phyloP scores from a whole-genome alignment of 2,888 invertebrate species.

The Spilosoma lubricipeda region DNA sequence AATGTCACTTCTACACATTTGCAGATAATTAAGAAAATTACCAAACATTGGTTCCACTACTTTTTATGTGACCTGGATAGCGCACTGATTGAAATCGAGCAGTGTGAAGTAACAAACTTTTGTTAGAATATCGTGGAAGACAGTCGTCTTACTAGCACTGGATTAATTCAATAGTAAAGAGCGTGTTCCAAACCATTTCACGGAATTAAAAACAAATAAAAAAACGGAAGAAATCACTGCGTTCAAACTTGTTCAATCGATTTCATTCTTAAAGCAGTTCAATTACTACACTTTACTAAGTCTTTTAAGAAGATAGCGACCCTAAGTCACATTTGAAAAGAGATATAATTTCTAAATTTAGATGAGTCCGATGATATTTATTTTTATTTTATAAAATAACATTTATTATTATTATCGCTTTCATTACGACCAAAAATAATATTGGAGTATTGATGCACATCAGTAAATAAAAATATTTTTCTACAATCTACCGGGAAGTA shows the following conservation, averaged over 20 bases:
- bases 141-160: slow-evolving; percentile 60
- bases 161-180: slow-evolving; percentile 71
- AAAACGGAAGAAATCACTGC: slow-evolving; percentile 44
- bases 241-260: not conserved
- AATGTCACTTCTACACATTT: slow-evolving; percentile 23
- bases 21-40: slow-evolving; percentile 53
- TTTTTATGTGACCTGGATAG: slow-evolving; percentile 52
- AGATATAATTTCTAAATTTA: not conserved
- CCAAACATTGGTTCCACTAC: slow-evolving; percentile 45
- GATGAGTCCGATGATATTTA: not conserved
- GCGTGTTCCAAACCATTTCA: slow-evolving; percentile 55
- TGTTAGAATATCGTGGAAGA: slow-evolving; percentile 48
- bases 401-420: too few relatives aligned
- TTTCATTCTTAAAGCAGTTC: not conserved
- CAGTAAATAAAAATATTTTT: not conserved
- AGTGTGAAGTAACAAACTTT: slow-evolving; percentile 58
- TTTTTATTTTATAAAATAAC: too few relatives aligned
- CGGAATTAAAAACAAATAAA: slow-evolving; percentile 54
- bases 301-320: too few relatives aligned
- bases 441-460: not conserved
- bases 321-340: not conserved
- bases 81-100: slow-evolving; percentile 49
- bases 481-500: not conserved
- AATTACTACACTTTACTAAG: not conserved
- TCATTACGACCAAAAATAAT: not conserved